phyloP scores from a whole-genome alignment of 2,797 vertebrate species.

The Lepus oiostolus region DNA sequence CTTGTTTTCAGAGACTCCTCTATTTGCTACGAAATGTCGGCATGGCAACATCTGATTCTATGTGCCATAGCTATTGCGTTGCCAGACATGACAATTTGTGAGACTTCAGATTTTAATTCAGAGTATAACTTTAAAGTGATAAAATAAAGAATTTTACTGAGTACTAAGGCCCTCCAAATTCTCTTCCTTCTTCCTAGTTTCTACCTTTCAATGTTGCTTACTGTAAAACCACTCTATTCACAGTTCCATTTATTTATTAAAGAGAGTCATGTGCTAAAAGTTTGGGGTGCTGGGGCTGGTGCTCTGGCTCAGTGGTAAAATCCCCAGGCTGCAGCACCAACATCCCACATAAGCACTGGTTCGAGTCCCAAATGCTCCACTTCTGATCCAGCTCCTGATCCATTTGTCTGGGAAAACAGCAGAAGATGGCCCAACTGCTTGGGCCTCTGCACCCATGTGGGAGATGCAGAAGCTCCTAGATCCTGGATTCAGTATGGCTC shows the following conservation, averaged over 20 bases:
- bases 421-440: too few relatives aligned
- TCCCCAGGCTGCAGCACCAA: too few relatives aligned
- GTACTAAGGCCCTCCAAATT: background rate
- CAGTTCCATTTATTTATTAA: background rate
- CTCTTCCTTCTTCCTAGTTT: background rate
- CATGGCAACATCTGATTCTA: background rate
- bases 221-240: constrained; percentile 8
- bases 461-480: too few relatives aligned
- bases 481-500: too few relatives aligned
- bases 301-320: too few relatives aligned
- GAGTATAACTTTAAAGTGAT: constrained; percentile 1
- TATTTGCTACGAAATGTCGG: background rate
- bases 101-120: background rate
- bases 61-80: background rate
- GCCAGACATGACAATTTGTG: background rate
- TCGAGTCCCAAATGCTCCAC: too few relatives aligned
- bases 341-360: too few relatives aligned
- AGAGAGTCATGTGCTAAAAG: background rate
- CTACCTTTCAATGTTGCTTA: background rate
- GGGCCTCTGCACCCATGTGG: too few relatives aligned
- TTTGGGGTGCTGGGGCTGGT: background rate
- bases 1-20: background rate
- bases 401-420: too few relatives aligned
- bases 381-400: too few relatives aligned
- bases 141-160: background rate